Percentiles rank a stretch among this genome's conserved stretches.
These are phyloP conservation scores for Mus spretus DNA, from an alignment of 2,797 vertebrate genomes.

Conservation along the genomic window DNA sequence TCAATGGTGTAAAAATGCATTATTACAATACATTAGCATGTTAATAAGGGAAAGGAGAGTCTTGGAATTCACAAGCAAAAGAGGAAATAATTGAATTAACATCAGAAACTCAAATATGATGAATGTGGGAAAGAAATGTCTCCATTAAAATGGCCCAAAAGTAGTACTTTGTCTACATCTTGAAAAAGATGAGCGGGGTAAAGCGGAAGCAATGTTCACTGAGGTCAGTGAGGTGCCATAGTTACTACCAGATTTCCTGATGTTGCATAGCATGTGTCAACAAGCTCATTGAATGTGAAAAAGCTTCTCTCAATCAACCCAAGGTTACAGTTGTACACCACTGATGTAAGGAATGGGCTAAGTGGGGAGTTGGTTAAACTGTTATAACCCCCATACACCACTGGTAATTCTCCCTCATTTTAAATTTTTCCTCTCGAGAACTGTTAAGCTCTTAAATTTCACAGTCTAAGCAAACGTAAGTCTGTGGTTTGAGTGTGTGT, in stretches of 20 bases:
- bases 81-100: slow-evolving; percentile 59
- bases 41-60: slow-evolving; percentile 64
- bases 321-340: slow-evolving; percentile 1
- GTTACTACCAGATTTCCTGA: slow-evolving; percentile 40
- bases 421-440: neutral
- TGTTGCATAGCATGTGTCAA: neutral
- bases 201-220: neutral
- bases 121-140: neutral
- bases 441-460: slow-evolving; percentile 61
- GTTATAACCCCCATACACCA: slow-evolving; percentile 28
- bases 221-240: slow-evolving; percentile 32
- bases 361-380: neutral
- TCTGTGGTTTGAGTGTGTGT: neutral
- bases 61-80: slow-evolving; percentile 69
- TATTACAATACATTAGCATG: slow-evolving; percentile 55
- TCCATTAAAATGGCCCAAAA: neutral
- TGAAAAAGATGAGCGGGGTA: neutral
- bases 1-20: slow-evolving; percentile 73
- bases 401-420: slow-evolving; percentile 8
- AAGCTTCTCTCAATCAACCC: slow-evolving; percentile 60
- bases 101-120: slow-evolving; percentile 62
- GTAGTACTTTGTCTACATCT: slow-evolving; percentile 1
- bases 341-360: neutral
- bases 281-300: slow-evolving; percentile 29
- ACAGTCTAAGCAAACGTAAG: neutral